phyloP scores from a whole-genome alignment of 2,797 vertebrate genomes.

The Silurus lanzhouensis region DNA sequence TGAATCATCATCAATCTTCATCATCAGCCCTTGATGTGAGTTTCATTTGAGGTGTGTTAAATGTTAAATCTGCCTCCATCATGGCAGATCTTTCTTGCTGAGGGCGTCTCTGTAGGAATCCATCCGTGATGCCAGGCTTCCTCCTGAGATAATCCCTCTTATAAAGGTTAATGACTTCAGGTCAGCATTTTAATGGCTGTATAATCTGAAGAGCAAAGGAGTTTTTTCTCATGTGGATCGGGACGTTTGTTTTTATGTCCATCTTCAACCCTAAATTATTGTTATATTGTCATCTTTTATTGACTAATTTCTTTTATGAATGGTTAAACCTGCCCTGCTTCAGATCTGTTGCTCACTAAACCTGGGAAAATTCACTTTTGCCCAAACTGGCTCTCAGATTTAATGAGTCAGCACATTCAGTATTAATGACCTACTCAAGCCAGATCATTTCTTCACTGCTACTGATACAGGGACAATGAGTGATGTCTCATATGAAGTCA shows the following conservation, averaged over 20 bases:
- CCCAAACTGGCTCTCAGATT: not conserved
- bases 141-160: conserved; percentile 75
- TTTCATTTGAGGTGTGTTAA: not conserved
- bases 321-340: not conserved
- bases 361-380: not conserved
- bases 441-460: not conserved
- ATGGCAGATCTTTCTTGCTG: conserved; percentile 16
- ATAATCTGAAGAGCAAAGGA: conserved; percentile 54
- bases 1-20: not conserved
- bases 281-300: not conserved
- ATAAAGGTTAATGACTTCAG: conserved; percentile 80
- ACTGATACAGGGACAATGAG: not conserved
- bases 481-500: not conserved
- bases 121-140: conserved; percentile 68
- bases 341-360: not conserved
- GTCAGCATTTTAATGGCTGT: conserved; percentile 51
- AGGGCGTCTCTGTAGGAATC: conserved; percentile 68
- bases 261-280: conserved; percentile 8
- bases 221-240: conserved; percentile 52
- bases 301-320: not conserved
- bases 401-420: conserved; percentile 16
- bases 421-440: not conserved
- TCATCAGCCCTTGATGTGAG: not conserved
- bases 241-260: conserved; percentile 46
- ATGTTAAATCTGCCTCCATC: conserved; percentile 18